A percentile compares a stretch with the other conserved stretches of the same genome.
These are phyloP conservation scores for Cyclophora albipunctata DNA, from an alignment of 2,888 invertebrate species.

Conservation along the genomic window DNA sequence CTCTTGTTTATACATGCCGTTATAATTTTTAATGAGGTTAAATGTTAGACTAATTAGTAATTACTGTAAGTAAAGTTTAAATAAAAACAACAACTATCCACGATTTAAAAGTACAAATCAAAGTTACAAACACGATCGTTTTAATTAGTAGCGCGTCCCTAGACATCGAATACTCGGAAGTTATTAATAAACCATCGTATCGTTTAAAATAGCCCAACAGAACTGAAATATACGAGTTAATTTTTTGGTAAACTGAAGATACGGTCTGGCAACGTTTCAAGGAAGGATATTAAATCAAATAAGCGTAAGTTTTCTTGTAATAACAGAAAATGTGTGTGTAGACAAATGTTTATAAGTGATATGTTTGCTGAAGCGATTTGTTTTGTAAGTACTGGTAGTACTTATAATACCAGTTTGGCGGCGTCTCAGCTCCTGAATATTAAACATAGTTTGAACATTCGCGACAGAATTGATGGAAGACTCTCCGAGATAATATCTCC, in stretches of 20 bases:
- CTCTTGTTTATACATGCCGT: too few species aligned
- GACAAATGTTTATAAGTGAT: conserved; percentile 3
- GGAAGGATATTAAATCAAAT: conserved; percentile 16
- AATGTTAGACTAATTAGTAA: too few species aligned
- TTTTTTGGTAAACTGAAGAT: conserved; percentile 15
- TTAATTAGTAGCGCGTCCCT: not conserved
- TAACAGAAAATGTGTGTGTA: conserved; percentile 8
- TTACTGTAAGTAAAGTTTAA: too few species aligned
- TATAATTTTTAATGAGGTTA: too few species aligned
- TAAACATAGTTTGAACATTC: not conserved
- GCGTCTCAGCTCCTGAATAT: not conserved
- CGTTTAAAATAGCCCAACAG: conserved; percentile 18
- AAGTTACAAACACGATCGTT: too few species aligned
- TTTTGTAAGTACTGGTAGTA: too few species aligned
- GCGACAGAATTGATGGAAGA: too few species aligned
- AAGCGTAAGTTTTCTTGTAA: conserved; percentile 14
- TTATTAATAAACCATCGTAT: conserved; percentile 17
- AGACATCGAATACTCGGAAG: not conserved
- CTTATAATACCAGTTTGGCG: too few species aligned
- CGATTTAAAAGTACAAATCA: too few species aligned
- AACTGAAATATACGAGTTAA: conserved; percentile 15
- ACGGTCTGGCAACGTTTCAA: conserved; percentile 20
- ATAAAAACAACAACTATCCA: too few species aligned
- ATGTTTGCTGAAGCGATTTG: not conserved
- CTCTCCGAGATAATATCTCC: too few species aligned